A percentile compares a stretch with the other conserved stretches of the same genome.
phyloP scores from a whole-genome alignment of 2,113 vertebrate genomes.

The Anoura caudifer region DNA sequence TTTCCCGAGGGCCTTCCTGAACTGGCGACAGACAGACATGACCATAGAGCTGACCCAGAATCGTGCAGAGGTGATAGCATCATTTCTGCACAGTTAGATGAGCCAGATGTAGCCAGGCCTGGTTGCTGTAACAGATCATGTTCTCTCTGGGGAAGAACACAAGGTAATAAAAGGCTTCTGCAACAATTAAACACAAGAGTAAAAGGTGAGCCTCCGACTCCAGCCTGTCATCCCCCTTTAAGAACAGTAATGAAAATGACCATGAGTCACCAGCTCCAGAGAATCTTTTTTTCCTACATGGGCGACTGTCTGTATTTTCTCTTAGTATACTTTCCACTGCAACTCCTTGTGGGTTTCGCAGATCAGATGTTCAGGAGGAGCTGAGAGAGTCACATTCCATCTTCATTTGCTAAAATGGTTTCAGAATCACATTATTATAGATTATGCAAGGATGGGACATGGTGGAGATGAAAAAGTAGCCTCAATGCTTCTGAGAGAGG shows the following conservation, averaged over 20 bases:
- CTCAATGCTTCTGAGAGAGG: background rate
- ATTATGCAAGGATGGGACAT: background rate
- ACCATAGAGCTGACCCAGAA: background rate
- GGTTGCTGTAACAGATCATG: background rate
- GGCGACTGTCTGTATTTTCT: background rate
- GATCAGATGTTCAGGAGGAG: background rate
- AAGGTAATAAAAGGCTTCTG: conserved; percentile 57
- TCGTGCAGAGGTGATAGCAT: conserved; percentile 3
- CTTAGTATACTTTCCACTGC: background rate
- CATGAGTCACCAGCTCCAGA: background rate
- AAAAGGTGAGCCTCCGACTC: conserved; percentile 50
- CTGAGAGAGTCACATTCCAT: background rate
- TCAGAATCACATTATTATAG: conserved; percentile 21
- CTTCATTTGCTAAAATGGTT: background rate
- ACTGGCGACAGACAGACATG: background rate
- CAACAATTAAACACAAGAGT: conserved; percentile 63
- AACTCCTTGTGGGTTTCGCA: background rate
- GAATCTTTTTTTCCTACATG: background rate
- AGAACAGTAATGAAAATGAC: conserved; percentile 32
- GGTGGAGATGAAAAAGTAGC: conserved; percentile 16
- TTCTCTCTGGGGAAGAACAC: conserved; percentile 32
- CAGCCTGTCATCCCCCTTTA: background rate
- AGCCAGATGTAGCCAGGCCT: background rate
- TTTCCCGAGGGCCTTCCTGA: conserved; percentile 5
- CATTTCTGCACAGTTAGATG: background rate